phyloP scores from a whole-genome alignment of 2,797 vertebrate genomes.

The Helicolenus hilgendorfi region DNA sequence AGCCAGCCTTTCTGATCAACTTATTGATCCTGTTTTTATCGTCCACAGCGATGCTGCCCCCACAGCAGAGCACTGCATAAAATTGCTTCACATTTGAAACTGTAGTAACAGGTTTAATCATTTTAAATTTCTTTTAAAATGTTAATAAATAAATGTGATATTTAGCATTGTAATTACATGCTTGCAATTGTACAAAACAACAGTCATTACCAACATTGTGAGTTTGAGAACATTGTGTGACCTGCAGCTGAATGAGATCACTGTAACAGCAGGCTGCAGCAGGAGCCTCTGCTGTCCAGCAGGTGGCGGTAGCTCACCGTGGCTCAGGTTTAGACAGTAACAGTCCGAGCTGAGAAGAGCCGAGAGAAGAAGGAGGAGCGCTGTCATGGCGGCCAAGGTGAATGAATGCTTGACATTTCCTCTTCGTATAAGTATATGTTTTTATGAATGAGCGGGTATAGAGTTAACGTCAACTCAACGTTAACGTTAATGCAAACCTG shows the following conservation, averaged over 20 bases:
- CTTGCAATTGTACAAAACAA: neutral
- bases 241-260: neutral
- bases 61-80: too few relatives aligned
- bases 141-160: neutral
- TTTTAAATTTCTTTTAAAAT: neutral
- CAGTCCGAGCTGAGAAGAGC: too few relatives aligned
- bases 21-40: too few relatives aligned
- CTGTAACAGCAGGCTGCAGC: neutral
- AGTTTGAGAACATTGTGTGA: neutral
- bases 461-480: too few relatives aligned
- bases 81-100: neutral
- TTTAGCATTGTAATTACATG: neutral
- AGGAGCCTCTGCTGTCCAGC: neutral
- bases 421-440: constrained; percentile 30
- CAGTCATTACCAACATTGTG: neutral
- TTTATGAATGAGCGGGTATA: neutral
- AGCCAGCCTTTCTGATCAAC: too few relatives aligned
- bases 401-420: constrained; percentile 80
- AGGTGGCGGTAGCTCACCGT: constrained; percentile 52
- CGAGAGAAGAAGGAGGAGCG: constrained; percentile 50
- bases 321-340: neutral
- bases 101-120: neutral
- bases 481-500: too few relatives aligned
- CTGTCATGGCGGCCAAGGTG: constrained; percentile 92
- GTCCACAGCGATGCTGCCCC: too few relatives aligned